Percentiles rank a stretch among this genome's conserved stretches.
Conservation (phyloP, 2,797 vertebrate species). For the Pristis pectinata region DNA sequence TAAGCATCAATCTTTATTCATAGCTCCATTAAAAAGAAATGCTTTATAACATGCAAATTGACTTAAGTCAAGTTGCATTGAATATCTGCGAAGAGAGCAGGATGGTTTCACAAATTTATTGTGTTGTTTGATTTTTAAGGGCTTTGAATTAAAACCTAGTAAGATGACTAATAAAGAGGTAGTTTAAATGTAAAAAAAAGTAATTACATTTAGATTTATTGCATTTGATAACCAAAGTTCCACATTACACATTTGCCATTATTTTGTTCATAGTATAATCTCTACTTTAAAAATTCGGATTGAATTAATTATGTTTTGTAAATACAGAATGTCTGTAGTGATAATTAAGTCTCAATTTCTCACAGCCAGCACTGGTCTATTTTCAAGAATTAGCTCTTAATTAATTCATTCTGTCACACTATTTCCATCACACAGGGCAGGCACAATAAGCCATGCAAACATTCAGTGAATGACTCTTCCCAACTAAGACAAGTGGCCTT, state of each 20-base stretch:
- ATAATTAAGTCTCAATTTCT: neutral
- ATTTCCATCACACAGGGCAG: neutral
- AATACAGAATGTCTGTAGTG: neutral
- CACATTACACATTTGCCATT: neutral
- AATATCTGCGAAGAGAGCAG: neutral
- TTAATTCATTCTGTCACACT: neutral
- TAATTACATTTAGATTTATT: neutral
- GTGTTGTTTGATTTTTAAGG: neutral
- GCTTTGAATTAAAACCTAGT: neutral
- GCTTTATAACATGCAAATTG: neutral
- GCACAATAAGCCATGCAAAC: neutral
- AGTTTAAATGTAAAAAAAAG: neutral
- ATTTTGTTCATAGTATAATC: neutral
- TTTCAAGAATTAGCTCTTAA: neutral
- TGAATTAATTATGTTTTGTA: neutral
- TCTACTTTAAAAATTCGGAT: neutral
- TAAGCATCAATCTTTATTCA: slow-evolving; percentile 26
- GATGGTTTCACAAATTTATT: slow-evolving; percentile 10
- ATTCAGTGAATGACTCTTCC: neutral
- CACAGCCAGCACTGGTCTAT: neutral
- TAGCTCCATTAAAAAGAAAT: neutral
- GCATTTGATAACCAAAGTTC: neutral
- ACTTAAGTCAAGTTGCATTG: neutral
- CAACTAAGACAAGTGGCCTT: neutral
- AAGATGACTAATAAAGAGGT: neutral